These are phyloP conservation scores for Babylonia areolata DNA, from an alignment of 1,140 invertebrate genomes.

Conservation along the genomic window DNA sequence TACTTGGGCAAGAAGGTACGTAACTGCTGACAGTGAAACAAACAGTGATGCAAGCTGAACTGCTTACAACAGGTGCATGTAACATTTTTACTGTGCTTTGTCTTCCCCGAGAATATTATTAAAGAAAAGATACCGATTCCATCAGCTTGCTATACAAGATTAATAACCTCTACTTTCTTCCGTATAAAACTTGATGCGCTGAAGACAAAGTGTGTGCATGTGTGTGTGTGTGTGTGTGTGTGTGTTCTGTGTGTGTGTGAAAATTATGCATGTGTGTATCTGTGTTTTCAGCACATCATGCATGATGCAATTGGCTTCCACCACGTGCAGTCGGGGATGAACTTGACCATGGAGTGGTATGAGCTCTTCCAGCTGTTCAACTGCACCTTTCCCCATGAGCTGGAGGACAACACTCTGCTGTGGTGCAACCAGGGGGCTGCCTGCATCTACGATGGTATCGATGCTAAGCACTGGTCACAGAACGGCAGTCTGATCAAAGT, in stretches of 20 bases:
- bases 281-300: conserved; percentile 69
- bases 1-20: too few relatives aligned
- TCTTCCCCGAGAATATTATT: too few relatives aligned
- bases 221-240: background rate
- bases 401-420: conserved; percentile 55
- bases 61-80: too few relatives aligned
- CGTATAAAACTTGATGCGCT: too few relatives aligned
- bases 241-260: background rate
- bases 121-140: too few relatives aligned
- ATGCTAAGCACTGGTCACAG: conserved; percentile 68
- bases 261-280: background rate
- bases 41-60: too few relatives aligned
- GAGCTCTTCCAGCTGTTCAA: conserved; percentile 73
- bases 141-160: too few relatives aligned
- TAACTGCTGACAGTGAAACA: too few relatives aligned
- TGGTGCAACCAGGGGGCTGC: conserved; percentile 75
- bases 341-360: conserved; percentile 75
- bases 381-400: conserved; percentile 72
- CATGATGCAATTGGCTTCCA: conserved; percentile 73
- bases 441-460: conserved; percentile 71
- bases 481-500: conserved; percentile 71
- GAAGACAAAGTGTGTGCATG: conserved; percentile 1
- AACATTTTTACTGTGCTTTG: too few relatives aligned
- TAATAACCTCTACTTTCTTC: too few relatives aligned
- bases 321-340: conserved; percentile 65